Conservation (phyloP, 2,113 vertebrate species). For the Pomatostomus ruficeps region DNA sequence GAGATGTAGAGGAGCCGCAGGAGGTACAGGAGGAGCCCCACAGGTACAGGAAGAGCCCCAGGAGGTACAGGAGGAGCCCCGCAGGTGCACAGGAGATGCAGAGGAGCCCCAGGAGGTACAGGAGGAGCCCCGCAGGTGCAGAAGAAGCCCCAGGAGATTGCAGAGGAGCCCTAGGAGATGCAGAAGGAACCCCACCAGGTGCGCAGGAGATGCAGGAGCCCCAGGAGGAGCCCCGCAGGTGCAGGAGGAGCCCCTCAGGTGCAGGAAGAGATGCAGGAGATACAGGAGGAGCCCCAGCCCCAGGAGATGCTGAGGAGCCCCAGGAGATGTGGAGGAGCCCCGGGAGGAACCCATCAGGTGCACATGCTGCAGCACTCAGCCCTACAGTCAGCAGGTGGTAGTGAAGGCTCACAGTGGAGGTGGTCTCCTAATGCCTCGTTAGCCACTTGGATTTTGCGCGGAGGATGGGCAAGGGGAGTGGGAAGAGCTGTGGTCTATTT, state of each 20-base stretch:
- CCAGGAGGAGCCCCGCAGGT: too few species aligned
- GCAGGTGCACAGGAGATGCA: background rate
- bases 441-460: constrained; percentile 70
- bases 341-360: too few species aligned
- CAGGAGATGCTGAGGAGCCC: background rate
- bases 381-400: constrained; percentile 42
- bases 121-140: too few species aligned
- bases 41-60: background rate
- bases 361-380: constrained; percentile 30
- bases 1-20: too few species aligned
- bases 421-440: constrained; percentile 31
- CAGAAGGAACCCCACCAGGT: too few species aligned
- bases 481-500: constrained; percentile 82
- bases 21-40: too few species aligned
- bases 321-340: background rate
- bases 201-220: too few species aligned
- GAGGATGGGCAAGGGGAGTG: constrained; percentile 56
- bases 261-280: background rate
- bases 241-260: background rate
- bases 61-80: background rate
- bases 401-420: constrained; percentile 45
- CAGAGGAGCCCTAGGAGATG: too few species aligned
- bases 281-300: too few species aligned
- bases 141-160: too few species aligned
- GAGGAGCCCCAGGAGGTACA: too few species aligned